Evolutionary conservation across 2,797 vertebrate genomes (phyloP).

Genomic region (Acanthis flammea): DNA sequence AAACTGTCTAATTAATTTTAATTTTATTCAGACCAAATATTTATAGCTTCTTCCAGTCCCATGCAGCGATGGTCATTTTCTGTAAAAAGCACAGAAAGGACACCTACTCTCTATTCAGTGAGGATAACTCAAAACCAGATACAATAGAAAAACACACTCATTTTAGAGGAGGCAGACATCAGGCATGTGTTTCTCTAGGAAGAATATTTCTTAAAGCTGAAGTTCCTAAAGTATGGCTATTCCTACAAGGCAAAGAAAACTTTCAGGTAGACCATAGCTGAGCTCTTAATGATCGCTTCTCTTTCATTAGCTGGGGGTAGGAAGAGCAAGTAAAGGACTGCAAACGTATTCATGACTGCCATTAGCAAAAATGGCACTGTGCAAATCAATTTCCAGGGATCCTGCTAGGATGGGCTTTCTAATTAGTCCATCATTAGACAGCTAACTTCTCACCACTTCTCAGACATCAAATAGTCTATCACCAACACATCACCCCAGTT

Average conservation of each 20-base stretch:
- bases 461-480: constrained; percentile 52
- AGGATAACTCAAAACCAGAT: neutral
- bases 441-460: constrained; percentile 55
- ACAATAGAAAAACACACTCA: neutral
- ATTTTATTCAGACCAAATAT: constrained; percentile 49
- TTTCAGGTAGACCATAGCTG: neutral
- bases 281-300: constrained; percentile 10
- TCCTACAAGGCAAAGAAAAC: neutral
- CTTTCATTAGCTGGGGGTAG: constrained; percentile 40
- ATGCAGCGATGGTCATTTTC: neutral
- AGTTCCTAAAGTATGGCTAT: neutral
- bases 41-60: constrained; percentile 13
- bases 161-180: neutral
- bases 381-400: constrained; percentile 71
- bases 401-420: constrained; percentile 65
- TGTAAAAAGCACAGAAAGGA: neutral
- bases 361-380: constrained; percentile 66
- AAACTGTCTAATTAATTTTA: constrained; percentile 46
- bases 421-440: constrained; percentile 69
- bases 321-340: constrained; percentile 46
- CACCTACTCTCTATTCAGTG: neutral
- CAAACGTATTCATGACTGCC: constrained; percentile 53
- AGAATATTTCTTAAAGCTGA: constrained; percentile 2
- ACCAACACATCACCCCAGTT: neutral
- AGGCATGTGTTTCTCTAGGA: neutral